A percentile compares a stretch with the other conserved stretches of the same genome.
Conservation (phyloP, 2,888 invertebrate genomes). For the Drosophila kuntzei region DNA sequence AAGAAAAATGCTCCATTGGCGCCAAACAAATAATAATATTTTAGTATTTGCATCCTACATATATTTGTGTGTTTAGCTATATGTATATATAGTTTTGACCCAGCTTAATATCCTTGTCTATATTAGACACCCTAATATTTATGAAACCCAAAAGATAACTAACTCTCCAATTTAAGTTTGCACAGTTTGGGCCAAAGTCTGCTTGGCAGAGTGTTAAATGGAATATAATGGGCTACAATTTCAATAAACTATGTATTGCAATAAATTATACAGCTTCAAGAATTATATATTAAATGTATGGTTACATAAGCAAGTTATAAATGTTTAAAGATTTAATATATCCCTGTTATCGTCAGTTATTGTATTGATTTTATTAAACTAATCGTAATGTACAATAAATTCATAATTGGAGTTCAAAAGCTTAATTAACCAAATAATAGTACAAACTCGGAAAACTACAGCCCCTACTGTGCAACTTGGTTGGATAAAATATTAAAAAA, state of each 20-base stretch:
- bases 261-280: slow-evolving; percentile 11
- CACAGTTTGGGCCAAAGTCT: slow-evolving; percentile 47
- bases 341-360: slow-evolving; percentile 28
- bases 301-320: slow-evolving; percentile 40
- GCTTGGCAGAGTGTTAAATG: slow-evolving; percentile 4
- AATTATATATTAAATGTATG: slow-evolving; percentile 28
- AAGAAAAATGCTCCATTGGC: slow-evolving; percentile 63
- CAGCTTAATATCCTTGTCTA: slow-evolving; percentile 75
- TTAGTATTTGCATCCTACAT: slow-evolving; percentile 50
- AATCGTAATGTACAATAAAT: slow-evolving; percentile 21
- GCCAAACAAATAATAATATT: slow-evolving; percentile 43
- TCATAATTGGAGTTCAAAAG: slow-evolving; percentile 1
- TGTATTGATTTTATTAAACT: slow-evolving; percentile 40
- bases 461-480: slow-evolving; percentile 57
- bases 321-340: slow-evolving; percentile 33
- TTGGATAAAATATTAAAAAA: slow-evolving; percentile 28
- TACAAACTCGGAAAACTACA: slow-evolving; percentile 4
- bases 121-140: slow-evolving; percentile 76
- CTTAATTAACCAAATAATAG: not conserved
- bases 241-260: slow-evolving; percentile 2
- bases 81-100: slow-evolving; percentile 64
- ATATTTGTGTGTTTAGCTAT: slow-evolving; percentile 51
- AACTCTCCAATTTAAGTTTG: slow-evolving; percentile 34
- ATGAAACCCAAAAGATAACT: slow-evolving; percentile 33
- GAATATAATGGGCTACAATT: slow-evolving; percentile 20